Percentiles rank a stretch among this genome's conserved stretches.
Evolutionary conservation across 2,797 vertebrate genomes (phyloP).

Genomic region (Sciurus vulgaris): DNA sequence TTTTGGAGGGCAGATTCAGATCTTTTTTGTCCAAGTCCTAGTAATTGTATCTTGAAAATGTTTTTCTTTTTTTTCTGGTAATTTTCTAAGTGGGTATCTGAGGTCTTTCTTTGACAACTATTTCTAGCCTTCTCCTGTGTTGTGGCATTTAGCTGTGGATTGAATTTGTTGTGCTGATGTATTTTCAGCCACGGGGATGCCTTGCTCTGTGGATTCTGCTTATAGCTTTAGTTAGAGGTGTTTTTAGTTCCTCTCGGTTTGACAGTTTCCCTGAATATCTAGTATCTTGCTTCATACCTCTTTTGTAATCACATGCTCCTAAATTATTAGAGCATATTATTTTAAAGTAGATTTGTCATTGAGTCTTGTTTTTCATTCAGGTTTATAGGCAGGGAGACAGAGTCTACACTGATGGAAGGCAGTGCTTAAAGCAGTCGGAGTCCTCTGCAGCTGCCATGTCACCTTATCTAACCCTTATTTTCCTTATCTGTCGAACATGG

Average conservation of each 20-base stretch:
- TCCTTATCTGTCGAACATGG: neutral
- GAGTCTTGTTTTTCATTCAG: neutral
- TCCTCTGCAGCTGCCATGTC: neutral
- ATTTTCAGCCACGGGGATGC: neutral
- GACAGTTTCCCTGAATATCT: neutral
- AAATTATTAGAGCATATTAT: neutral
- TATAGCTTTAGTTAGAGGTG: neutral
- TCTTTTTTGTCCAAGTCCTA: constrained; percentile 3
- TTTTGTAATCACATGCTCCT: neutral
- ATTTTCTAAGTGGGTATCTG: neutral
- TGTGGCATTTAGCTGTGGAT: constrained; percentile 2
- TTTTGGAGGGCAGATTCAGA: neutral
- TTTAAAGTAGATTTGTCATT: neutral
- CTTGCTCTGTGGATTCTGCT: neutral
- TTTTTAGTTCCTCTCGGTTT: constrained; percentile 1
- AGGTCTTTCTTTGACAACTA: neutral
- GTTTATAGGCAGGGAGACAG: neutral
- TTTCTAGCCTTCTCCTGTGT: neutral
- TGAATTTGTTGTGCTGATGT: neutral
- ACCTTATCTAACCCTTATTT: neutral
- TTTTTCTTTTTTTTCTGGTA: neutral
- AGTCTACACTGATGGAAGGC: neutral
- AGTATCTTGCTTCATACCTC: neutral
- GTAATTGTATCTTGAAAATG: neutral
- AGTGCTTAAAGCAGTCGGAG: neutral